Conservation (phyloP, 2,113 vertebrate genomes). For the Isichthys henryi region DNA sequence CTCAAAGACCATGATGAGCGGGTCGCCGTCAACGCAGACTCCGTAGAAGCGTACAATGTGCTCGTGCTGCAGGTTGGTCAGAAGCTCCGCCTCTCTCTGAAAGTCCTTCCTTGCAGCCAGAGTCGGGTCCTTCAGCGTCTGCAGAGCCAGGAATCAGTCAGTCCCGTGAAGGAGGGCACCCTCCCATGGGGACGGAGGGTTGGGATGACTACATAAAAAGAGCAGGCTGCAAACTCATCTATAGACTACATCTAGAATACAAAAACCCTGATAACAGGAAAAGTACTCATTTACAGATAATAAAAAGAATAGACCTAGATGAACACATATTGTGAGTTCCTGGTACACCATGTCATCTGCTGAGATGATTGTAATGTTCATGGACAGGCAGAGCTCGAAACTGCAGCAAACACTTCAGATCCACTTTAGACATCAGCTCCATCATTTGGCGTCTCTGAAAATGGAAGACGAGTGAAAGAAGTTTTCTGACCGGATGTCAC, state of each 20-base stretch:
- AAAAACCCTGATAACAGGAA: neutral
- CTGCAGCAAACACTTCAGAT: neutral
- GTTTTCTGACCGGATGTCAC: neutral
- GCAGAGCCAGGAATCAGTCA: neutral
- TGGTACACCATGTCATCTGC: neutral
- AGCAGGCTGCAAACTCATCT: neutral
- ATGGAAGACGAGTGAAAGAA: neutral
- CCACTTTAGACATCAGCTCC: neutral
- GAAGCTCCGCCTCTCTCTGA: slow-evolving; percentile 79
- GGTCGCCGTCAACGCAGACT: slow-evolving; percentile 78
- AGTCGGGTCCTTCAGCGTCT: slow-evolving; percentile 82
- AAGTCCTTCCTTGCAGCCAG: slow-evolving; percentile 80
- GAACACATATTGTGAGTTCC: neutral
- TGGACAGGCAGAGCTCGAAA: neutral
- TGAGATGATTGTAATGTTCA: neutral
- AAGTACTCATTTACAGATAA: neutral
- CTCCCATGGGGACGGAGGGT: neutral
- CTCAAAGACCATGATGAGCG: slow-evolving; percentile 86
- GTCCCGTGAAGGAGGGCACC: neutral
- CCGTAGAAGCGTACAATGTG: slow-evolving; percentile 86
- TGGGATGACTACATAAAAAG: neutral
- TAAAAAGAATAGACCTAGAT: neutral
- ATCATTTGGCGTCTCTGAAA: neutral
- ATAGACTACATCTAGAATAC: neutral
- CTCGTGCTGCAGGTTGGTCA: slow-evolving; percentile 82